phyloP scores from a whole-genome alignment of 2,888 invertebrate species.

The Tipula unca region DNA sequence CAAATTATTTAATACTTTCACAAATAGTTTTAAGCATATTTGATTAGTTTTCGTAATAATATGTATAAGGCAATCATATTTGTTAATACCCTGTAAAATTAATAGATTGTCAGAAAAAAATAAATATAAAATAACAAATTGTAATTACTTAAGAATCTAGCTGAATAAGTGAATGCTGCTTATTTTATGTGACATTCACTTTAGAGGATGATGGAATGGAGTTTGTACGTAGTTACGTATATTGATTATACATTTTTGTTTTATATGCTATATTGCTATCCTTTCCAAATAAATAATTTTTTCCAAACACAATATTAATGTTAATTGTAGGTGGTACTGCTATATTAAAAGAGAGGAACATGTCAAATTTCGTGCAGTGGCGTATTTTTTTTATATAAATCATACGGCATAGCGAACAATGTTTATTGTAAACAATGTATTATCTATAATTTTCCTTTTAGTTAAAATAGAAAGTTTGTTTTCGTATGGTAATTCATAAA shows the following conservation, averaged over 20 bases:
- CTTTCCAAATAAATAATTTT: too few relatives aligned
- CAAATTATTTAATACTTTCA: slow-evolving; percentile 8
- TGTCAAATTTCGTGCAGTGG: too few relatives aligned
- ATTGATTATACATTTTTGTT: not conserved
- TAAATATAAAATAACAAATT: not conserved
- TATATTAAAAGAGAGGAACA: too few relatives aligned
- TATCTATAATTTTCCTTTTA: too few relatives aligned
- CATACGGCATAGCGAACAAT: too few relatives aligned
- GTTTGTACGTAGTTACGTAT: not conserved
- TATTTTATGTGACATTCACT: not conserved
- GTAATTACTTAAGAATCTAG: not conserved
- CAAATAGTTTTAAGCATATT: not conserved
- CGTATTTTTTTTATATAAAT: too few relatives aligned
- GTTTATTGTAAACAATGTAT: too few relatives aligned
- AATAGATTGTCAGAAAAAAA: not conserved
- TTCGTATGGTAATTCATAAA: too few relatives aligned
- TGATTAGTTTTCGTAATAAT: not conserved
- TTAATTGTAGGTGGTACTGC: too few relatives aligned
- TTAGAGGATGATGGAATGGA: not conserved
- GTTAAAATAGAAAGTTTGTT: too few relatives aligned
- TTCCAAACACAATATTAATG: too few relatives aligned
- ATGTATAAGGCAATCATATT: not conserved
- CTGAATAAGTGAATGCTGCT: not conserved
- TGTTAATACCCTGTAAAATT: not conserved
- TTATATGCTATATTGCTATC: not conserved